Base-by-base conservation (phyloP, 2,888 invertebrate genomes). In the Hyalella azteca region DNA sequence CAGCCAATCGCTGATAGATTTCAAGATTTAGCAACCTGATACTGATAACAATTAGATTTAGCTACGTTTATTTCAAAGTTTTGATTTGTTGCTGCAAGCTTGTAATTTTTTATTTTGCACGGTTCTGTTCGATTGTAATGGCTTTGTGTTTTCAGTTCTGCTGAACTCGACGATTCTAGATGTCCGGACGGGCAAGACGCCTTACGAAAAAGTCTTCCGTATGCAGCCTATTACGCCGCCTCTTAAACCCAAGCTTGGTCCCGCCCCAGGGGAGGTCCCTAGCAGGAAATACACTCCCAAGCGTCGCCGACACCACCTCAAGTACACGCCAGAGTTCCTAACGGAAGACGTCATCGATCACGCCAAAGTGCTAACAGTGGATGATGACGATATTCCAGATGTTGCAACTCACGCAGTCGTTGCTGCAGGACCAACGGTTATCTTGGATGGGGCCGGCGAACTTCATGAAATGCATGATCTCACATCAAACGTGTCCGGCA, bases 151-250 rank as follows among this genome's bases (percentile, higher is more conserved):
- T 75, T 22, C 75, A 75, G 75, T 75, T 19, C 11, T 75, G 26
- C 26, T 75, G 75, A 75, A 75, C 36, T 41, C 75, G 19, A 75
- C 75, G n/a, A 45, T 75, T 22, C 26, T 75, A 19, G 75, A 75
- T 39, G 75, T 75, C 3, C 41, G 75, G 0, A 45, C 75, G 26
- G 75, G 75, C 45, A 75, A 75, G 75, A 75, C 75, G 3, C 75
- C 75, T 41, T 75, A 75, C 75, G 75, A 75, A 29, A 75, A 75
- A n/a, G 75, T 75, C 41, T 75, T 75, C 75, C 40, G 75, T 19
- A 75, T 45, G 40, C 75, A 75, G 22, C 75, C 75, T 26, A 75
- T 75, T 26, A 75, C 75, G n/a, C 75, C 75, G 2, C 41, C 45
- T 5, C 75, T 45, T 7, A 75, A 41, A 29, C 40, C 75, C 7